Evolutionary conservation across 2,113 vertebrate species (phyloP).

Genomic region (Nyctibius bracteatus): DNA sequence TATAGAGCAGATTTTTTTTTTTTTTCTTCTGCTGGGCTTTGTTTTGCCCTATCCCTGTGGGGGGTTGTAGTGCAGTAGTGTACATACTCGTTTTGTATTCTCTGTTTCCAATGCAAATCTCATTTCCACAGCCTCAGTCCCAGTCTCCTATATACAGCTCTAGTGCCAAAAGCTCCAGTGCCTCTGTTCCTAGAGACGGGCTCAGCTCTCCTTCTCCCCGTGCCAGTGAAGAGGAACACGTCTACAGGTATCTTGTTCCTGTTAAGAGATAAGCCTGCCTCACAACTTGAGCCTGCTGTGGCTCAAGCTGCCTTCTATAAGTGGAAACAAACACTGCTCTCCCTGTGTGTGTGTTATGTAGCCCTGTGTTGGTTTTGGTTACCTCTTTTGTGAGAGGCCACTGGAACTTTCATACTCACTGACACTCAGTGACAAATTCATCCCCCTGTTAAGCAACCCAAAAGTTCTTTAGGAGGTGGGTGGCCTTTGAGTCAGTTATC

Average conservation of each 20-base stretch:
- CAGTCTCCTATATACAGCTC: conserved; percentile 75
- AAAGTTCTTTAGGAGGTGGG: neutral
- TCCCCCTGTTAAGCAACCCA: neutral
- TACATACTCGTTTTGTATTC: neutral
- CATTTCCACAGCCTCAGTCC: conserved; percentile 45
- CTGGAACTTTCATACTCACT: neutral
- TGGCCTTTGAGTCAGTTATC: neutral
- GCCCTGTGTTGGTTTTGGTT: neutral
- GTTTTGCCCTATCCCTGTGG: neutral
- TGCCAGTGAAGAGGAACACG: conserved; percentile 91
- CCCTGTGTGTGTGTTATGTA: neutral
- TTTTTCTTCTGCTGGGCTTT: neutral
- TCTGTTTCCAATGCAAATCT: neutral
- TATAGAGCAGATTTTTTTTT: neutral
- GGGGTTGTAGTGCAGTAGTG: neutral
- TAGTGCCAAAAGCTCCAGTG: conserved; percentile 75
- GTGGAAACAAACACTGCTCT: neutral
- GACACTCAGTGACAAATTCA: neutral
- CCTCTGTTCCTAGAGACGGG: conserved; percentile 78
- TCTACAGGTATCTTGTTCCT: conserved; percentile 85
- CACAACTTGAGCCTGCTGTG: neutral
- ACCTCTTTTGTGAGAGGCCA: neutral
- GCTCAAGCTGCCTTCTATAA: neutral
- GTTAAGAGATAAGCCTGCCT: neutral
- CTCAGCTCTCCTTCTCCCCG: conserved; percentile 74